phyloP scores from a whole-genome alignment of 2,797 vertebrate genomes.

The Trachops cirrhosus region DNA sequence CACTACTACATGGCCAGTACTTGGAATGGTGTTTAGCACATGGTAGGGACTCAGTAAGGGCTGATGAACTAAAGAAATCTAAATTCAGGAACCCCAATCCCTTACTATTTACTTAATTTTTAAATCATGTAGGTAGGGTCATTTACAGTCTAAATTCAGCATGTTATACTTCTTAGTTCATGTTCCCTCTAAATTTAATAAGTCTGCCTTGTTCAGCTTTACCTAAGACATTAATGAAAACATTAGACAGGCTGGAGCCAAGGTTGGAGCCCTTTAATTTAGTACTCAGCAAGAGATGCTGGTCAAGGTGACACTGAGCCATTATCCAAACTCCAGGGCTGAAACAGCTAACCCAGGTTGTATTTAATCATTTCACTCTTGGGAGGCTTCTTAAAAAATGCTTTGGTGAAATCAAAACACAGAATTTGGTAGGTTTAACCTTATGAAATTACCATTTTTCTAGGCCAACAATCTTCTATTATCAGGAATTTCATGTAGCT shows the following conservation, averaged over 20 bases:
- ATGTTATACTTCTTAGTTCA: conserved; percentile 54
- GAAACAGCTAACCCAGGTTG: not conserved
- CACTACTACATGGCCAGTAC: not conserved
- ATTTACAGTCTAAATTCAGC: conserved; percentile 19
- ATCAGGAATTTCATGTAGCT: not conserved
- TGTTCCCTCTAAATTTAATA: conserved; percentile 53
- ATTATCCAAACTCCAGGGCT: not conserved
- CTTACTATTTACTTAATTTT: conserved; percentile 51
- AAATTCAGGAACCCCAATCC: not conserved
- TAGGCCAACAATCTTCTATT: not conserved
- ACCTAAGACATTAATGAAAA: conserved; percentile 35
- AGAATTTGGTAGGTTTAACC: not conserved
- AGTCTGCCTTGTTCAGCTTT: conserved; percentile 17
- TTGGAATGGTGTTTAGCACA: not conserved
- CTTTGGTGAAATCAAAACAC: conserved; percentile 18
- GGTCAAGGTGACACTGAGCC: not conserved
- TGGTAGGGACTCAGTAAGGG: not conserved
- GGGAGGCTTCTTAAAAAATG: not conserved
- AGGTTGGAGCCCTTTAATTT: not conserved
- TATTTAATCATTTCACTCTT: not conserved
- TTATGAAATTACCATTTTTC: not conserved
- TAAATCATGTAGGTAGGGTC: conserved; percentile 46
- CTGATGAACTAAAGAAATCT: not conserved
- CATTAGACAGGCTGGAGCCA: conserved; percentile 3
- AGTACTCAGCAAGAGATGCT: not conserved